Base-by-base conservation (phyloP, 2,888 invertebrate species). In the Seira musarum region DNA sequence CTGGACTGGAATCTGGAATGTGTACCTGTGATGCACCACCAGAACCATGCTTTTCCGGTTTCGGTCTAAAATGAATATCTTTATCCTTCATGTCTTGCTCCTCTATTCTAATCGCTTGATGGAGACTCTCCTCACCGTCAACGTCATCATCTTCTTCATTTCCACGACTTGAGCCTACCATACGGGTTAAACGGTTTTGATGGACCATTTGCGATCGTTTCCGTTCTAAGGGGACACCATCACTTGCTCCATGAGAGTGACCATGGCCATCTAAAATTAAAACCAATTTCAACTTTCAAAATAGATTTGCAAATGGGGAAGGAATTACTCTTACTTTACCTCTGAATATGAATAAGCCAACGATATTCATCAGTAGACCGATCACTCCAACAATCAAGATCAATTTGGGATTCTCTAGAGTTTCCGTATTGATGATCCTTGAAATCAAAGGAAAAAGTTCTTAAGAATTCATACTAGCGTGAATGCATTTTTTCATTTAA, bases 291-390 rank as follows among this genome's bases (percentile, higher is more conserved):
- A n/a, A n/a, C 5, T 5, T 17, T 35, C 2, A 65, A 5, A 65
- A 13, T 65, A 19, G 13, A 3, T 63, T 5, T 65, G 10, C 66
- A 30, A 13, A 35, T n/a, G 13, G 24, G 24, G 10, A n/a, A 22
- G 21, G 25, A 66, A 15, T 40, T 10, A 67, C 35, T n/a, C n/a
- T n/a, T n/a, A n/a, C n/a, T n/a, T 15, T 22, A 65, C 68, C 96
- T 89, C 96, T 96, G 87, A 99, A 97, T 75, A 99, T 90, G 86
- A 93, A 93, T 77, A 99, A 91, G 72, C 99, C 99, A 86, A 99
- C 92, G 67, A 98, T 88, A 89, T 99, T 99, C 82, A 99, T 94
- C 74, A 96, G 87, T 75, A 99, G 91, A 15, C 99, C 99, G 72
- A 96, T 90, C 5, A 91, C 92, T 6, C 99, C 99, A 2, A 99